Percentiles rank a stretch among this genome's conserved stretches.
phyloP scores from a whole-genome alignment of 92 coral and sea anemone genomes.

The Zoanthus sociatus region DNA sequence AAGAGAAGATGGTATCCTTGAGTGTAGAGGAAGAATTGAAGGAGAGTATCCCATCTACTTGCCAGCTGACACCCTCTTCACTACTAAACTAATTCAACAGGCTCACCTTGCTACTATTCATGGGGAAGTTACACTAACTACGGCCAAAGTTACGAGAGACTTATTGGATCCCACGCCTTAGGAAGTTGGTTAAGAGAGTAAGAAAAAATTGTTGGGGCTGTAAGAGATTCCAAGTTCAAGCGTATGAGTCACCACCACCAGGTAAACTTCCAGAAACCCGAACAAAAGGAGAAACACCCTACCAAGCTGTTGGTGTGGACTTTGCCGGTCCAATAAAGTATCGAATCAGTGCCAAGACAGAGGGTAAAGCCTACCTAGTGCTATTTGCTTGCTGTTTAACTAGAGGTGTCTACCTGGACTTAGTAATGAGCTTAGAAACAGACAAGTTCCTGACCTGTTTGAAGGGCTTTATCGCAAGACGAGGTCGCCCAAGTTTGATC shows the following conservation, averaged over 20 bases:
- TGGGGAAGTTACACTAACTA: background rate
- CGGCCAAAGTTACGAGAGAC: conserved; percentile 8
- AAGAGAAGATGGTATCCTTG: background rate
- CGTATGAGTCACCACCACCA: background rate
- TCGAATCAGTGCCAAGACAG: conserved; percentile 17
- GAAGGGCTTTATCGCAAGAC: conserved; percentile 21
- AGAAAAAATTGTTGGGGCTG: too few relatives aligned
- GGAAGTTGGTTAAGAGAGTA: too few relatives aligned
- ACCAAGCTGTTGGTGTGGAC: background rate
- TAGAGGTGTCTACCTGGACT: conserved; percentile 24
- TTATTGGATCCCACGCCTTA: too few relatives aligned
- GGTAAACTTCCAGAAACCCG: background rate
- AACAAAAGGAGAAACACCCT: background rate
- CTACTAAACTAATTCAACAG: background rate
- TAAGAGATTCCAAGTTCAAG: too few relatives aligned
- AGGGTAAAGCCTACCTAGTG: conserved; percentile 1
- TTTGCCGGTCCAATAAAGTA: conserved; percentile 36
- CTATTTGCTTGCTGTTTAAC: conserved; percentile 15
- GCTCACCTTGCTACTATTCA: background rate
- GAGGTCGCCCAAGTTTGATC: conserved; percentile 26
- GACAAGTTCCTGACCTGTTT: conserved; percentile 9
- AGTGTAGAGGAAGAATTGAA: background rate
- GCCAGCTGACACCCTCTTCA: background rate
- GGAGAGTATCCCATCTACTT: background rate
- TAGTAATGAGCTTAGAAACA: conserved; percentile 18